Evolutionary conservation across 2,797 vertebrate species (phyloP), one percentile per base, ranked within the genome.

Genomic region (Scolopax bukidnonensis): DNA sequence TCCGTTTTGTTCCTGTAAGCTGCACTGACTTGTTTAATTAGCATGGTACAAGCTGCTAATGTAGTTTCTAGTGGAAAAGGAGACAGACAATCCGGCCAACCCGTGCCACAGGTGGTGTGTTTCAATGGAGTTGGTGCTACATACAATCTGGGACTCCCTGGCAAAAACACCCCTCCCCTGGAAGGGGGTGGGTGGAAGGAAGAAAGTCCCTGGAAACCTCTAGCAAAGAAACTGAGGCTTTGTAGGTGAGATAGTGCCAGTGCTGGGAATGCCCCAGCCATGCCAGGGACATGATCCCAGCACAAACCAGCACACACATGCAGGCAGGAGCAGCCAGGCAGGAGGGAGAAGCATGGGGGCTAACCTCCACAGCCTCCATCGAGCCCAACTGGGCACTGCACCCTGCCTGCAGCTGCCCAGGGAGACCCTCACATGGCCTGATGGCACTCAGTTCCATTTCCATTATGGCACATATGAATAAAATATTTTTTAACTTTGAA

Each of bases 401-500:
- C 61, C 9, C 2, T 23, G 67, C 28, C 38, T 51, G 59, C 61
- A 36, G 67, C 43, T 94, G 57, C 48, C 28, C 4, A 9, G 30
- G 15, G 32, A 89, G 36, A 57, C 16, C 25, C 32, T 71, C 63
- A 25, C n/a, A 24, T 24, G 27, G 17, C 10, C 47, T 73, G 33
- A 9, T 75, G 38, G 41, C 16, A 43, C 38, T 60, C 45, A 33
- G 48, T n/a, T 60, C 10, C 11, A 43, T 50, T 86, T 79, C 88
- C 54, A 65, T 28, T 14, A 51, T 11, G 25, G 14, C 51, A 43
- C 41, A 67, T 95, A 2, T 59, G 82, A 89, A 36, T 36, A 93
- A 84, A 63, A 65, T 53, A 48, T 45, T 74, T 92, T 92, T 56
- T 83, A 83, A 41, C 50, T 84, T 80, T 89, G 59, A 93, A 93